Base-by-base conservation (phyloP, 2,113 vertebrate genomes). In the Percopsis transmontana region DNA sequence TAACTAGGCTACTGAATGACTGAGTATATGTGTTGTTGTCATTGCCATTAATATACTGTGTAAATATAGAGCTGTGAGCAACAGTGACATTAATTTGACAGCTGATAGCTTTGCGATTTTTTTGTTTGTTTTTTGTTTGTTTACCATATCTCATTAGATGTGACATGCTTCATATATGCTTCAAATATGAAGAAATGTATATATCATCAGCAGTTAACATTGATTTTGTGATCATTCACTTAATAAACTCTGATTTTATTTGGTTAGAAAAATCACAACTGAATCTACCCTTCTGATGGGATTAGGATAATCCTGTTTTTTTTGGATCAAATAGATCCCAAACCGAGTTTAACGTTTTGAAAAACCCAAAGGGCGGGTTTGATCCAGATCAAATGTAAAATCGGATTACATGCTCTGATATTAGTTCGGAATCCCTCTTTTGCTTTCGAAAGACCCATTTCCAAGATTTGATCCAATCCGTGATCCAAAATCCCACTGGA, bases 1-100 rank as follows among this genome's bases (percentile, higher is more conserved):
- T 40, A 7, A 65, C 13, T 65, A 39, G 15, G 23, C 33, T 50
- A 66, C 51, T 55, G 62, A 33, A 39, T 38, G 23, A 40, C 27
- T 6, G 24, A 1, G 14, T 16, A 16, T 12, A 56, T 15, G 1
- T 7, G 27, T 56, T 56, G 24, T 57, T 33, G 27, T 33, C 27
- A 33, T 33, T 33, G 27, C 27, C 27, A 33, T 33, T 33, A 33
- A 33, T 33, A 3, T 33, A 33, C 27, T 33, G 27, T 33, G 27
- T 33, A 33, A 33, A 3, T 33, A 33, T 33, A 33, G 27, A 33
- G 27, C 27, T 33, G 27, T 33, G 27, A 33, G 27, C 27, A 33
- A 33, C 27, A n/a, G n/a, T 33, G 27, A 33, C 27, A 33, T 33
- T 33, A 3, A 33, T 33, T 33, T 33, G 27, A 33, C 27, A 33